A percentile compares a stretch with the other conserved stretches of the same genome.
Conservation (phyloP, 2,888 invertebrate genomes). For the Drosophila picticornis region DNA sequence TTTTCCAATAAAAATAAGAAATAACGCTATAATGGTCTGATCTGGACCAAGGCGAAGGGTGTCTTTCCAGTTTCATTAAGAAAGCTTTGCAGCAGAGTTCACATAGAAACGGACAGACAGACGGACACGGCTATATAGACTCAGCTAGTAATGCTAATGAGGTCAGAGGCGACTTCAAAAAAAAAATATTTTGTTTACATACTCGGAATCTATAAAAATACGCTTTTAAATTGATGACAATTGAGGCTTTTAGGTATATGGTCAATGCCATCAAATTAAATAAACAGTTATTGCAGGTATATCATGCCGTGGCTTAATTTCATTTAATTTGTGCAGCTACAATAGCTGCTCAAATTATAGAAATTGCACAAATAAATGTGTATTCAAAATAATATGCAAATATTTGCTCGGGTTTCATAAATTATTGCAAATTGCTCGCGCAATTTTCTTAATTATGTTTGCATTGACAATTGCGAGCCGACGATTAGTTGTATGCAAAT, state of each 20-base stretch:
- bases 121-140: too few species aligned
- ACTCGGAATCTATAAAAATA: too few species aligned
- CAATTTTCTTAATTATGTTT: conserved; percentile 70
- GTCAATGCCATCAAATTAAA: neutral
- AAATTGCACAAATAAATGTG: conserved; percentile 27
- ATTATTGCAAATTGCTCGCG: conserved; percentile 54
- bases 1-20: neutral
- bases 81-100: neutral
- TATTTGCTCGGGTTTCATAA: conserved; percentile 52
- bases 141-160: neutral
- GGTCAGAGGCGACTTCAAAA: neutral
- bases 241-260: neutral
- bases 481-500: conserved; percentile 30
- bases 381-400: conserved; percentile 42
- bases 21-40: neutral
- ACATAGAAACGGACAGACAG: neutral
- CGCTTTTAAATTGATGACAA: neutral
- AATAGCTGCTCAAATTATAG: conserved; percentile 36
- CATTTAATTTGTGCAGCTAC: conserved; percentile 27
- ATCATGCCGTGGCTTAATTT: conserved; percentile 14
- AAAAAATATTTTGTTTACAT: too few species aligned
- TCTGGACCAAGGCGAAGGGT: too few species aligned
- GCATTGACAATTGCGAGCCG: conserved; percentile 42
- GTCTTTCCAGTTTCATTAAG: neutral
- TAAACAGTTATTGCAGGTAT: neutral